Base-by-base conservation (phyloP, 2,113 vertebrate species). In the human (Homo sapiens) region DNA sequence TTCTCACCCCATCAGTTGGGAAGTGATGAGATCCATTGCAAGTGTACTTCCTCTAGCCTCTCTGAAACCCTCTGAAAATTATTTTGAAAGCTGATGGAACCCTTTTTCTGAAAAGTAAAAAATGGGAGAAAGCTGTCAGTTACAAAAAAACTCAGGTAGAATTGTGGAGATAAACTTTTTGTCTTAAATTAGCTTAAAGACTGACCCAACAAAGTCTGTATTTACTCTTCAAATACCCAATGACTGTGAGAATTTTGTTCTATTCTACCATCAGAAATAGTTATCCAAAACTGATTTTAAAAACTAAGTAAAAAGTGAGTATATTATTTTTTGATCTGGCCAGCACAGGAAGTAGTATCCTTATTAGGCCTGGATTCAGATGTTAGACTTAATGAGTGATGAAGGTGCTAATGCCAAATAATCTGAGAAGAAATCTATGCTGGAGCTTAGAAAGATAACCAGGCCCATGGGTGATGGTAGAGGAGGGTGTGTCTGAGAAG, bases 401-500 rank as follows among this genome's bases (percentile, higher is more conserved):
- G 18, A 89, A 83, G 17, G n/a, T 6, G 32, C 14, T 64, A 25
- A 57, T 48, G 23, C 4, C 12, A 48, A 43, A 32, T 10, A 13
- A 38, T 61, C 4, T 27, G 13, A 72, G 38, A 27, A 80, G 20
- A 85, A 55, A 30, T 12, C 2, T 4, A 52, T 30, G 17, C 22
- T 80, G 80, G n/a, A 2, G 4, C 6, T 50, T 78, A 20, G 27
- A 55, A 18, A n/a, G 27, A n/a, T 25, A 17, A n/a, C 30, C 25
- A 43, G 59, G 40, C 0, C 40, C 11, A 5, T 5, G n/a, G 12
- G 11, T 2, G 4, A 23, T 14, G n/a, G 22, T 5, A 52, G 6
- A 2, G 38, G 7, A 57, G 8, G 0, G 3, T 0, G 0, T 30
- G 2, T 64, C 25, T 66, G 52, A 86, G 52, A 92, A 57, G 8